phyloP scores from a whole-genome alignment of 30 jellyfish, hydroid and myxozoan genomes.

The Catostylus mosaicus region DNA sequence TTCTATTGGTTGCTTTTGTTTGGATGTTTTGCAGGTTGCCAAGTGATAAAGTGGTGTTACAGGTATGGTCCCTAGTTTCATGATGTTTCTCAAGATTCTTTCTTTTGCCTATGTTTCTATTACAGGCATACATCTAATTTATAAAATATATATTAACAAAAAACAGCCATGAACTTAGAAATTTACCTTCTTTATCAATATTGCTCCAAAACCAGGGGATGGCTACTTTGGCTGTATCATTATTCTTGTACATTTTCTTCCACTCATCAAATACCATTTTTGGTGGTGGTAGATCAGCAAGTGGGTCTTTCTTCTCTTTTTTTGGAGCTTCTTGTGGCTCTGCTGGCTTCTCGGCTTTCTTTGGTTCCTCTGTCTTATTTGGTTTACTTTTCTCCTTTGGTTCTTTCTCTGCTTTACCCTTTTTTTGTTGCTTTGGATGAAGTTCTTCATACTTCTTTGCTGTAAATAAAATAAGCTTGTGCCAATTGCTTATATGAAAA shows the following conservation, averaged over 20 bases:
- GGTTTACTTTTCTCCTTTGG: conserved; percentile 26
- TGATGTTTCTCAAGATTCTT: too few relatives aligned
- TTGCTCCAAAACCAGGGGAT: conserved; percentile 94
- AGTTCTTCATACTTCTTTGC: conserved; percentile 83
- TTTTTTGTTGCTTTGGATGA: conserved; percentile 82
- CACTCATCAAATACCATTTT: conserved; percentile 88
- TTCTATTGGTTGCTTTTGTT: too few relatives aligned
- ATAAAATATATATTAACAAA: too few relatives aligned
- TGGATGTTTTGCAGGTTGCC: too few relatives aligned
- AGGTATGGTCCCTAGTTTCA: too few relatives aligned
- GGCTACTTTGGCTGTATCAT: conserved; percentile 71
- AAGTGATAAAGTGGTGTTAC: too few relatives aligned
- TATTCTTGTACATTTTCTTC: conserved; percentile 85
- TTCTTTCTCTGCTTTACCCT: conserved; percentile 48
- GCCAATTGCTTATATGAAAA: too few relatives aligned
- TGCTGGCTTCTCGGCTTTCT: conserved; percentile 18
- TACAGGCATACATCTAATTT: too few relatives aligned
- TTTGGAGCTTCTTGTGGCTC: conserved; percentile 52
- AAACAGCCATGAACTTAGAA: too few relatives aligned
- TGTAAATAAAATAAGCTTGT: conserved; percentile 7
- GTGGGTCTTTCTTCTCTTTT: conserved; percentile 75
- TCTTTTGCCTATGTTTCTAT: too few relatives aligned
- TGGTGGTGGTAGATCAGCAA: conserved; percentile 89
- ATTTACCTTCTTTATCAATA: conserved; percentile 81
- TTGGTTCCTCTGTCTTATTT: conserved; percentile 19